Percentiles rank a stretch among this genome's conserved stretches.
phyloP scores from a whole-genome alignment of 2,797 vertebrate species.

The Epinephelus coioides region DNA sequence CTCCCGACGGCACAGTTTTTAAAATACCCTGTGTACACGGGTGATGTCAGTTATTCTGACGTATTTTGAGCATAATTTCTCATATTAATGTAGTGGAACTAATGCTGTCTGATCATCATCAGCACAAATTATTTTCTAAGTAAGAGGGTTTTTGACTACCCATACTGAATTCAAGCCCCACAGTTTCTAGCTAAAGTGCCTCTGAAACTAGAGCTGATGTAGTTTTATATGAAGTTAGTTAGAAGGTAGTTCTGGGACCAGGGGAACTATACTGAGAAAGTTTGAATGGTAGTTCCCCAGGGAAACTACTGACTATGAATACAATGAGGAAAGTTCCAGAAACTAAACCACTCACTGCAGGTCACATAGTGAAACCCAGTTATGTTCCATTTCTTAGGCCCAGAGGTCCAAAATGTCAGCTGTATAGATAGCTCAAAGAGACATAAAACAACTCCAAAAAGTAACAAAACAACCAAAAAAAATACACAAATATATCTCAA shows the following conservation, averaged over 20 bases:
- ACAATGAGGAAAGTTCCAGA: constrained; percentile 2
- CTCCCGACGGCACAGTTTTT: background rate
- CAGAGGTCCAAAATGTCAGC: no score
- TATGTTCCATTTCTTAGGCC: no score
- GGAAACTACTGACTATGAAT: background rate
- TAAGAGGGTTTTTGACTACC: background rate
- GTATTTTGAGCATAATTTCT: background rate
- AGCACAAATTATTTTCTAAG: background rate
- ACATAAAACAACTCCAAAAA: no score
- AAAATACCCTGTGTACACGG: background rate
- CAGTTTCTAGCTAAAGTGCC: background rate
- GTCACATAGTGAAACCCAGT: background rate
- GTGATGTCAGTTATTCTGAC: background rate
- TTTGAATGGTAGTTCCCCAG: background rate
- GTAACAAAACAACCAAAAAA: no score
- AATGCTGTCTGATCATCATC: background rate
- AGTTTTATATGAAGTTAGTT: background rate
- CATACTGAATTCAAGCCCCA: background rate
- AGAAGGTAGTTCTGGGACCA: background rate
- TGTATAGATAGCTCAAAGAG: no score
- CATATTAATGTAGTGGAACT: background rate
- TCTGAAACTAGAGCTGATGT: background rate
- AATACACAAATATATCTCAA: no score
- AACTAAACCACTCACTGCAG: background rate
- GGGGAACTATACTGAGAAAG: background rate